phyloP scores from a whole-genome alignment of 2,888 invertebrate genomes.

The Sepioteuthis lessoniana region DNA sequence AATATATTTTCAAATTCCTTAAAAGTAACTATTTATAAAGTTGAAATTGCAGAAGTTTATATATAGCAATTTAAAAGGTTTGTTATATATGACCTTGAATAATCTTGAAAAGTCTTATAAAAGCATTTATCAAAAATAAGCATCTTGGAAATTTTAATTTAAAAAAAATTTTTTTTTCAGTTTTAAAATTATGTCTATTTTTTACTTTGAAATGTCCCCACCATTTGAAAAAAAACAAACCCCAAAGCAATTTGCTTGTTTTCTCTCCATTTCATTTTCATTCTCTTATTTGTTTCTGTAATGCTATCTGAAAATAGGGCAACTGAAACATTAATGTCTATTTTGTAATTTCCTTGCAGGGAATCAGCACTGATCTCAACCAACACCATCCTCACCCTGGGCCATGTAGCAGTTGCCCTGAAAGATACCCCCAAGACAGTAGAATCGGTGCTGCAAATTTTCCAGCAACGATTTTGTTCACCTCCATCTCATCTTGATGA shows the following conservation, averaged over 20 bases:
- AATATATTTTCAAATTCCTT: too few relatives aligned
- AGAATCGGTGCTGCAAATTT: conserved; percentile 95
- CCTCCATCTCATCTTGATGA: conserved; percentile 93
- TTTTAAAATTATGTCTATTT: background rate
- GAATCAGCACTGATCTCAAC: conserved; percentile 93
- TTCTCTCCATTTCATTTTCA: background rate
- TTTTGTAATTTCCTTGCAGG: conserved; percentile 76
- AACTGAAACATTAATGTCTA: background rate
- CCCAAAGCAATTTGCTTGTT: background rate
- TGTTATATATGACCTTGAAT: too few relatives aligned
- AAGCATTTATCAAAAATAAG: too few relatives aligned
- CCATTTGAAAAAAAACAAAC: background rate
- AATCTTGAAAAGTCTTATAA: too few relatives aligned
- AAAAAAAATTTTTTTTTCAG: too few relatives aligned
- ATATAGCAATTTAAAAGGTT: too few relatives aligned
- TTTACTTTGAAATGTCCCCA: background rate
- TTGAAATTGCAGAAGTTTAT: too few relatives aligned
- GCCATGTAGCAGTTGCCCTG: conserved; percentile 90
- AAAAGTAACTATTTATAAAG: too few relatives aligned
- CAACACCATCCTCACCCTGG: conserved; percentile 97
- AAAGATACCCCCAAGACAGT: conserved; percentile 95
- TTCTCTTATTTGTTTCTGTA: background rate
- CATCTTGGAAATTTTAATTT: too few relatives aligned
- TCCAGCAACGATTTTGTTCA: conserved; percentile 94
- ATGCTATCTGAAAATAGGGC: too few relatives aligned